Evolutionary conservation across 2,888 invertebrate species (phyloP).

Genomic region (Andrena camellia): DNA sequence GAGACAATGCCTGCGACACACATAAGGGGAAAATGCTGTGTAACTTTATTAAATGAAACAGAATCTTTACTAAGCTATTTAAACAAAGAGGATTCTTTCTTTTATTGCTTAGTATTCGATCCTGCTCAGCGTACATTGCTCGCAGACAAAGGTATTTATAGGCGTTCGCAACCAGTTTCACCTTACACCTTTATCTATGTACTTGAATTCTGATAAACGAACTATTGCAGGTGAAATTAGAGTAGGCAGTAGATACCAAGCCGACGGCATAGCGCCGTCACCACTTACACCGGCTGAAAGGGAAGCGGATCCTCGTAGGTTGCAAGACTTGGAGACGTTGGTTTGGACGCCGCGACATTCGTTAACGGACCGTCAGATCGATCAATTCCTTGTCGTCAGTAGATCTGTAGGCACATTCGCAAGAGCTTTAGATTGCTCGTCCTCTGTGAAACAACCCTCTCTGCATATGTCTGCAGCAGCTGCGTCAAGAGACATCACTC

Average conservation of each 20-base stretch:
- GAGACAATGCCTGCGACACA: conserved; percentile 99
- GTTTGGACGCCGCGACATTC: conserved; percentile 98
- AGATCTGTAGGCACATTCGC: conserved; percentile 99
- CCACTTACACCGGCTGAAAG: conserved; percentile 86
- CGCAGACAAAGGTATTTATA: conserved; percentile 94
- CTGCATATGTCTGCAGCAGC: conserved; percentile 99
- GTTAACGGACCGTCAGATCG: conserved; percentile 97
- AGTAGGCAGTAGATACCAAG: conserved; percentile 98
- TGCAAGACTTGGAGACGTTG: conserved; percentile 94
- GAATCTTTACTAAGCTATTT: conserved; percentile 98
- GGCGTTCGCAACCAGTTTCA: too few relatives aligned
- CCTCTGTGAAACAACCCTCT: conserved; percentile 98
- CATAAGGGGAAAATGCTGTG: conserved; percentile 99
- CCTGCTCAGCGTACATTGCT: conserved; percentile 99
- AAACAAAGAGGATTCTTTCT: conserved; percentile 99
- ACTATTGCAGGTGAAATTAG: conserved; percentile 86
- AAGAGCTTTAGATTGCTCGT: conserved; percentile 98
- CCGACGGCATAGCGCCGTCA: conserved; percentile 90
- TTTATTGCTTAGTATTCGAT: conserved; percentile 99
- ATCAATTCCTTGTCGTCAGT: conserved; percentile 98
- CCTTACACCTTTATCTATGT: background rate
- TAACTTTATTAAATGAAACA: conserved; percentile 99
- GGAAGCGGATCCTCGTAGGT: conserved; percentile 89
- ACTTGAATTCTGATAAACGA: conserved; percentile 10
- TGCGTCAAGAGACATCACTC: conserved; percentile 98